phyloP scores from a whole-genome alignment of 2,113 vertebrate species.

The Pteruthius melanotis region DNA sequence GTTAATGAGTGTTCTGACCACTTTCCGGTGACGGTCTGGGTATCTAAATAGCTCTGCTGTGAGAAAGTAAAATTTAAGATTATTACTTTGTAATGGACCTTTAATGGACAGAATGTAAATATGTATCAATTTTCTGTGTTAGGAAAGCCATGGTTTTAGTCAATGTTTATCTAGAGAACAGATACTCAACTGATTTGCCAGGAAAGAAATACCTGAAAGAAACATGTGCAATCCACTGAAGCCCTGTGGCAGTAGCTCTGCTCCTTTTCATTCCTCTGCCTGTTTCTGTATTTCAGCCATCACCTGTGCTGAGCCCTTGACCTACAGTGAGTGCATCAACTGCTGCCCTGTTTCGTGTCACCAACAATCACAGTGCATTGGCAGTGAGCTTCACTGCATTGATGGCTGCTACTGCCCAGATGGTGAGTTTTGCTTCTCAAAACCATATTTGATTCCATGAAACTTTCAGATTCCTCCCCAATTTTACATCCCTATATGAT shows the following conservation, averaged over 20 bases:
- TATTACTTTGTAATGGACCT: background rate
- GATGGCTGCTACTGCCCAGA: constrained; percentile 94
- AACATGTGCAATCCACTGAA: background rate
- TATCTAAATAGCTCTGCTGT: background rate
- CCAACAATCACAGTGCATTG: constrained; percentile 80
- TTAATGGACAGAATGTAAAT: background rate
- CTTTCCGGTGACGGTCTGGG: background rate
- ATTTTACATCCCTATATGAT: accelerated
- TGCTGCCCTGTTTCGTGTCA: constrained; percentile 89
- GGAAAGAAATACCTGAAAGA: background rate
- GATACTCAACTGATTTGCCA: too few species aligned
- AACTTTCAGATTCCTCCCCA: background rate
- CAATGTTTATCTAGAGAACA: background rate
- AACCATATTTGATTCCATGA: background rate
- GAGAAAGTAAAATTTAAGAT: background rate
- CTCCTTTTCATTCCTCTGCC: background rate
- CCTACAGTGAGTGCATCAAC: constrained; percentile 87
- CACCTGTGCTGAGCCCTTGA: constrained; percentile 77
- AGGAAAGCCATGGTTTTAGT: background rate
- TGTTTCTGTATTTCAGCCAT: constrained; percentile 58
- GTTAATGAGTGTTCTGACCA: background rate
- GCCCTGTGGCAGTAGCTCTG: background rate
- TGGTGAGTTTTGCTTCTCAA: constrained; percentile 64
- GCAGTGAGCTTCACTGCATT: constrained; percentile 89
- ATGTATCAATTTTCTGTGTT: background rate